Evolutionary conservation across 2,888 invertebrate species (phyloP).

Genomic region (Liopterus haemorrhoidalis): DNA sequence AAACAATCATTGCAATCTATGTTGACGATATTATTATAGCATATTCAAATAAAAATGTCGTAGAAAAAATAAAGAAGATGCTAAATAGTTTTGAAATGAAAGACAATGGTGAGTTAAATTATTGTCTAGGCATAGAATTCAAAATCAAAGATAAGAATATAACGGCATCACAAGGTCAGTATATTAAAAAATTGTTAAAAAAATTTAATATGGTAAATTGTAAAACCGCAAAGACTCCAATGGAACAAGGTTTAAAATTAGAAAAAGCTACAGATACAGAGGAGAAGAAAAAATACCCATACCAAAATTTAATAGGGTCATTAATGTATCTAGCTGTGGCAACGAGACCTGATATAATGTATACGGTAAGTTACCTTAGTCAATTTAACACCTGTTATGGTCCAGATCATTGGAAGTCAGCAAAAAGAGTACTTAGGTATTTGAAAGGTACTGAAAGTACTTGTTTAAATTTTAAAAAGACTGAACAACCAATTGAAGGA

Average conservation of each 20-base stretch:
- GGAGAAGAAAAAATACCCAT: no score
- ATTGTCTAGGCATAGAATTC: no score
- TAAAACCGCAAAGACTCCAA: conserved; percentile 1
- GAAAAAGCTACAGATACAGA: background rate
- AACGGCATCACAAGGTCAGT: conserved; percentile 6
- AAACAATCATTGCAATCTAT: no score
- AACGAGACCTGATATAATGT: conserved; percentile 13
- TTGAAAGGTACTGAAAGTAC: background rate
- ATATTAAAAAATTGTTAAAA: conserved; percentile 7
- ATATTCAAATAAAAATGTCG: no score
- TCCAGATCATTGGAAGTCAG: conserved; percentile 6
- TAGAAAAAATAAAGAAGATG: no score
- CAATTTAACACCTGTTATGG: no score
- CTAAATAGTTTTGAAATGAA: no score
- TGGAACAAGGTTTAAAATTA: background rate
- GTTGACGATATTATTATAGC: no score
- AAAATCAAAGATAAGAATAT: no score
- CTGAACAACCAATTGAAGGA: background rate
- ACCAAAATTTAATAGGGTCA: conserved; percentile 9
- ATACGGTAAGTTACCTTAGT: conserved; percentile 9
- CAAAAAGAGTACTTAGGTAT: conserved; percentile 1
- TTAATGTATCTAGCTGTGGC: conserved; percentile 8
- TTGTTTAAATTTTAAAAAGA: background rate
- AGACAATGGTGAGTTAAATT: no score
- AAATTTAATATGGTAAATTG: conserved; percentile 16